Evolutionary conservation across 2,888 invertebrate genomes (phyloP).

Genomic region (Erebia ligea): DNA sequence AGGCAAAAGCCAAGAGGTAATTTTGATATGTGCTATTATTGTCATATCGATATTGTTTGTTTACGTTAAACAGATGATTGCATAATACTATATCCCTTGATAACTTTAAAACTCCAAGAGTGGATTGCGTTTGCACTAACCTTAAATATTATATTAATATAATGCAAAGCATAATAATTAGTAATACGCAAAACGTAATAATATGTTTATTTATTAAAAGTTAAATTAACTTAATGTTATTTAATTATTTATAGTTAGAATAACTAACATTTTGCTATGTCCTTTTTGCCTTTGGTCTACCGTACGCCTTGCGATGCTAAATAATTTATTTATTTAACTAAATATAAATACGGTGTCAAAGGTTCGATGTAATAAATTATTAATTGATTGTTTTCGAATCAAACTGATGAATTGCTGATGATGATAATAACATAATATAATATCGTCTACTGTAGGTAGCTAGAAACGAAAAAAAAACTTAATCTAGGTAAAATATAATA

Average conservation of each 20-base stretch:
- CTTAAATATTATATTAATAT: constrained; percentile 24
- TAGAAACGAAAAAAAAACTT: not conserved
- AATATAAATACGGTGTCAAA: constrained; percentile 2
- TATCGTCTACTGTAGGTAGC: not conserved
- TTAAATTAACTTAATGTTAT: constrained; percentile 52
- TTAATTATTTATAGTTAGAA: constrained; percentile 50
- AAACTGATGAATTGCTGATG: not conserved
- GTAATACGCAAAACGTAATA: not conserved
- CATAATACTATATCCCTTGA: constrained; percentile 48
- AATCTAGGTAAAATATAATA: not conserved
- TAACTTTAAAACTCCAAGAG: constrained; percentile 40
- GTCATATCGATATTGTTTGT: constrained; percentile 66
- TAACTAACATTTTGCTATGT: constrained; percentile 56
- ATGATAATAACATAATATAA: not conserved
- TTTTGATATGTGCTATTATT: constrained; percentile 72
- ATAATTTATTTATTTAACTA: constrained; percentile 10
- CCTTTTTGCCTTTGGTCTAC: constrained; percentile 52
- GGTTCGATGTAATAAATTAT: constrained; percentile 2
- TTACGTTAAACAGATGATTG: constrained; percentile 54
- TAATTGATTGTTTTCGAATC: not conserved
- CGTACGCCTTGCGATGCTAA: constrained; percentile 3
- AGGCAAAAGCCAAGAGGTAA: constrained; percentile 71
- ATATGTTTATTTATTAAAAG: constrained; percentile 46
- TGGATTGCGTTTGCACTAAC: constrained; percentile 64
- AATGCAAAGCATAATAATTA: constrained; percentile 10